Base-by-base conservation (phyloP, 2,888 invertebrate genomes). In the Tetramorium bicarinatum region DNA sequence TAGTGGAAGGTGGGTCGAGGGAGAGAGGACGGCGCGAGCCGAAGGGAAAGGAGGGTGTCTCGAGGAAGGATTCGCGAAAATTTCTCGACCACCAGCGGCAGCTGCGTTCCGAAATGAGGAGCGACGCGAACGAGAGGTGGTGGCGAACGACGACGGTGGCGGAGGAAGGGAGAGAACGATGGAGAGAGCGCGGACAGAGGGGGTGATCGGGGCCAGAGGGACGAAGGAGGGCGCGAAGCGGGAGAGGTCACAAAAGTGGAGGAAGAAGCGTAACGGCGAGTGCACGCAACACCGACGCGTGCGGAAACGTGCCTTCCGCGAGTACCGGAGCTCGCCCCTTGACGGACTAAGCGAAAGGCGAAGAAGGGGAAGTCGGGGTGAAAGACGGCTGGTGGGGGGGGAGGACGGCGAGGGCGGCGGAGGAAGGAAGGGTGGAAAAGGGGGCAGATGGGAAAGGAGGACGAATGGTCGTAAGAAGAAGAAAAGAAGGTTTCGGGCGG, bases 401-500 rank as follows among this genome's bases (percentile, higher is more conserved):
- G n/a, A 25, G 15, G 47, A 75, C 74, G 85, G 76, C n/a, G 76
- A 59, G 62, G 87, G 83, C 71, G 54, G 77, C 77, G 80, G 72
- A 84, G 85, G 81, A 85, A 74, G 21, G 29, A 29, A 38, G 85
- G 87, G 64, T 76, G 85, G 66, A 54, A 13, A 56, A 54, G 41
- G 62, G 56, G 47, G 29, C 38, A 56, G 29, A 29, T 71, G 84
- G 83, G 54, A 47, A 61, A 72, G 67, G 80, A 72, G 76, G 59
- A 34, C 66, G 75, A 84, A 85, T 76, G 83, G 87, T 81, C 75
- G 87, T 87, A 90, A 89, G 88, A 87, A 88, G 89, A 90, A 87
- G 88, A 89, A 89, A 90, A 91, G 89, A 92, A 91, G 89, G 91
- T 92, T 93, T 93, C 92, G 94, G 93, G 94, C 94, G 94, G 93